A percentile compares a stretch with the other conserved stretches of the same genome.
Conservation (phyloP, 2,888 invertebrate genomes). For the Auanema freiburgensis region DNA sequence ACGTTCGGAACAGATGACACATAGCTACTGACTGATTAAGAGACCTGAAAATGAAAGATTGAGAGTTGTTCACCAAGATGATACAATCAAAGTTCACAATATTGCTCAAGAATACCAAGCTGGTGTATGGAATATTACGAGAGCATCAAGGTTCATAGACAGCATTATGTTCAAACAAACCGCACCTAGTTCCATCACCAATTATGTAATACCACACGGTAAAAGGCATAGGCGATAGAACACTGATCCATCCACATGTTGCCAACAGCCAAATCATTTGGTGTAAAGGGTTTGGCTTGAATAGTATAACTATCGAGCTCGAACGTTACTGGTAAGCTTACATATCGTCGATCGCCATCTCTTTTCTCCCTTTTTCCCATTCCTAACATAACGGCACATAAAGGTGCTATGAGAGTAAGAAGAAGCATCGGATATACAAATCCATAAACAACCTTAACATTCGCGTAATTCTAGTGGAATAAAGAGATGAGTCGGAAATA, state of each 20-base stretch:
- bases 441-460: conserved; percentile 50
- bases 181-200: conserved; percentile 53
- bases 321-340: conserved; percentile 30
- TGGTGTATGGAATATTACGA: too few relatives aligned
- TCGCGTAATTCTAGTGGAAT: neutral
- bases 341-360: conserved; percentile 60
- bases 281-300: conserved; percentile 61
- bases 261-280: conserved; percentile 63
- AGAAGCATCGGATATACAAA: conserved; percentile 62
- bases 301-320: neutral
- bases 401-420: conserved; percentile 56
- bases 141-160: too few relatives aligned
- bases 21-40: conserved; percentile 59
- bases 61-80: too few relatives aligned
- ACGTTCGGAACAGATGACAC: conserved; percentile 62
- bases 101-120: too few relatives aligned
- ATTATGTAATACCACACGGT: conserved; percentile 63
- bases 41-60: conserved; percentile 33
- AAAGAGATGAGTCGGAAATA: neutral
- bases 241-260: conserved; percentile 60
- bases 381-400: conserved; percentile 62
- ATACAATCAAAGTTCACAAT: too few relatives aligned
- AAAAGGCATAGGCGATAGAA: conserved; percentile 60
- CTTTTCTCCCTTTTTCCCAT: conserved; percentile 63
- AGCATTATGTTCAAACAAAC: too few relatives aligned